These are phyloP conservation scores for Protonemura montana DNA, from an alignment of 2,888 invertebrate genomes.

Conservation along the genomic window DNA sequence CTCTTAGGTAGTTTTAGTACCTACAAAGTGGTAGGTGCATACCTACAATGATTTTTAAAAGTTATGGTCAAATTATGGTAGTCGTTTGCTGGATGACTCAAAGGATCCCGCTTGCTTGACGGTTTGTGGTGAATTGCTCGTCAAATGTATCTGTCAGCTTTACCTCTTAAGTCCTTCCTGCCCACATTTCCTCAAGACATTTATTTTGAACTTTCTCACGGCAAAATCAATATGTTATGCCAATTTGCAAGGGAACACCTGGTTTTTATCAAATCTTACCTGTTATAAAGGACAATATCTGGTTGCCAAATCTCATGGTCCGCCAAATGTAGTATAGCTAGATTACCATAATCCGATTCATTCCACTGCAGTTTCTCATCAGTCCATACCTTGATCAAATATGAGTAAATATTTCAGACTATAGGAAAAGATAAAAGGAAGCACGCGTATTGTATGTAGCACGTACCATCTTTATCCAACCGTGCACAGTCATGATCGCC, in stretches of 20 bases:
- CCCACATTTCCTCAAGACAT: neutral
- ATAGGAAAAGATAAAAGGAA: neutral
- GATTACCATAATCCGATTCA: slow-evolving; percentile 69
- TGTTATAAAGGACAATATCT: slow-evolving; percentile 74
- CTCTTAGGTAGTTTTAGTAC: neutral
- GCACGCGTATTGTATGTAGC: neutral
- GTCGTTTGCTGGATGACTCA: neutral
- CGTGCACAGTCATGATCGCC: slow-evolving; percentile 67
- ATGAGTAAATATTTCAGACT: slow-evolving; percentile 1
- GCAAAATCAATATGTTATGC: neutral
- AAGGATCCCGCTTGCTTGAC: neutral
- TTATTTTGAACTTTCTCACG: neutral
- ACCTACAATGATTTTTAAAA: neutral
- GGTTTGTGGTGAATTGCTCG: neutral
- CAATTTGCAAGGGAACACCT: neutral
- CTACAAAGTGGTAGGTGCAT: neutral
- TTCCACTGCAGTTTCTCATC: slow-evolving; percentile 81
- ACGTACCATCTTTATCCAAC: slow-evolving; percentile 70
- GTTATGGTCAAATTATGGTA: neutral
- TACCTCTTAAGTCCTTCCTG: neutral
- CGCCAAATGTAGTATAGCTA: slow-evolving; percentile 67
- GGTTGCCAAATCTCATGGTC: slow-evolving; percentile 82
- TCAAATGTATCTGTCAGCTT: neutral
- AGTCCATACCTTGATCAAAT: slow-evolving; percentile 69
- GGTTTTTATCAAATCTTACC: slow-evolving; percentile 49